These are phyloP conservation scores for Podotricha telesiphe DNA, from an alignment of 2,888 invertebrate species.

Conservation along the genomic window DNA sequence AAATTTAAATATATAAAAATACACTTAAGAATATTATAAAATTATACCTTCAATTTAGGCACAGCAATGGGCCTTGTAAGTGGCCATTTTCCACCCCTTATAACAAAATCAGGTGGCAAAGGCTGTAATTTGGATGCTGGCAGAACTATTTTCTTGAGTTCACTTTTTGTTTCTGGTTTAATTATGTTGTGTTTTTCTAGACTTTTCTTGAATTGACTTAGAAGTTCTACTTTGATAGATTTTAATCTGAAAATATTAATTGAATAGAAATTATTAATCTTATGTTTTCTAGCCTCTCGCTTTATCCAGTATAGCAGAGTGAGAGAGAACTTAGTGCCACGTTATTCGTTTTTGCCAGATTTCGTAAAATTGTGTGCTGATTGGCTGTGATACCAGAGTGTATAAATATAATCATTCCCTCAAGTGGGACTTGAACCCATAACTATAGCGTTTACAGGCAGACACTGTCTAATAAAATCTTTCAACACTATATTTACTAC, in stretches of 20 bases:
- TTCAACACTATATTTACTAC: too few relatives aligned
- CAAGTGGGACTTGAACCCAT: neutral
- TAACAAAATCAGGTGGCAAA: slow-evolving; percentile 62
- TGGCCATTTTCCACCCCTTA: slow-evolving; percentile 29
- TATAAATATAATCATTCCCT: too few relatives aligned
- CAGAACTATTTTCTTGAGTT: slow-evolving; percentile 59
- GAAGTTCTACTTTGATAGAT: slow-evolving; percentile 54
- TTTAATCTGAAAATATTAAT: slow-evolving; percentile 56
- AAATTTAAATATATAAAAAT: too few relatives aligned
- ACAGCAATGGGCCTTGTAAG: slow-evolving; percentile 9
- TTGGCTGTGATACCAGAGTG: too few relatives aligned
- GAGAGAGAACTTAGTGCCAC: neutral
- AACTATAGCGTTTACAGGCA: neutral
- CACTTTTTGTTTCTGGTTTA: slow-evolving; percentile 32
- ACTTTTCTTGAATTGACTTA: slow-evolving; percentile 53
- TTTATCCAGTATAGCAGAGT: too few relatives aligned
- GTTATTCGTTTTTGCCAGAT: too few relatives aligned
- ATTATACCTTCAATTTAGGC: slow-evolving; percentile 37
- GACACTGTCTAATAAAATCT: too few relatives aligned
- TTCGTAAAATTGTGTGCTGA: too few relatives aligned
- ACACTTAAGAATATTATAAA: too few relatives aligned
- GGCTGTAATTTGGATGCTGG: slow-evolving; percentile 75
- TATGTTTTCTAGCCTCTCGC: too few relatives aligned
- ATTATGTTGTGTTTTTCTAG: slow-evolving; percentile 48
- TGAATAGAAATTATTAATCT: neutral